Evolutionary conservation across 1,140 invertebrate species (phyloP), one percentile per base, ranked within the genome.

Genomic region (Prorops nasuta): DNA sequence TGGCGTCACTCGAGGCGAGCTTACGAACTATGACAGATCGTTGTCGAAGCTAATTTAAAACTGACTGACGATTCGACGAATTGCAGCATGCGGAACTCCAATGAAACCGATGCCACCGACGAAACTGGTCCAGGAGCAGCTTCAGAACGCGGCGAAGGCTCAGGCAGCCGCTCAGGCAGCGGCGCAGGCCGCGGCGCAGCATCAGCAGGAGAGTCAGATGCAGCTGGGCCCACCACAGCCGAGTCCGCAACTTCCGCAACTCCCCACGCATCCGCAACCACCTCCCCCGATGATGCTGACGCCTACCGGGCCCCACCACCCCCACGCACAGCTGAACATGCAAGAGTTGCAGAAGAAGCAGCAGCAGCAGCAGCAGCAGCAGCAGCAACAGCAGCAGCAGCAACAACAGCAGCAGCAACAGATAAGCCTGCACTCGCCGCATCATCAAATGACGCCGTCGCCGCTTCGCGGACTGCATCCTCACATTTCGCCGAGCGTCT

Each of bases 401-500:
- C 84, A 86, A 38, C 75, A 83, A 40, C 79, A 86, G 2, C 82
- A 85, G 58, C 83, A 86, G 35, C 77, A 83, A 43, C 76, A 76
- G 44, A 79, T 76, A 46, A 81, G 74, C 39, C 73, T 79, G 31
- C 82, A 81, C 43, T 83, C 83, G 9, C 83, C 83, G 2, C 81
- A 84, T 56, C 81, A 79, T 44, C 83, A 81, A 61, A 81, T 82
- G 69, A 82, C 83, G 34, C 80, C 82, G 8, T 82, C 85, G 31
- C 79, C 83, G 1, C 81, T 91, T 77, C 81, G 86, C 17, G 81
- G 77, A 24, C 80, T 91, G 15, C 88, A 90, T 58, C 88, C 89
- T 40, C 89, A 91, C 63, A 86, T 91, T 63, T 89, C 89, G 17
- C 90, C 86, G 1, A 91, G 88, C 57, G 92, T 96, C 1, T 96